phyloP scores from a whole-genome alignment of 1,140 invertebrate species.

The Ridgeia piscesae region DNA sequence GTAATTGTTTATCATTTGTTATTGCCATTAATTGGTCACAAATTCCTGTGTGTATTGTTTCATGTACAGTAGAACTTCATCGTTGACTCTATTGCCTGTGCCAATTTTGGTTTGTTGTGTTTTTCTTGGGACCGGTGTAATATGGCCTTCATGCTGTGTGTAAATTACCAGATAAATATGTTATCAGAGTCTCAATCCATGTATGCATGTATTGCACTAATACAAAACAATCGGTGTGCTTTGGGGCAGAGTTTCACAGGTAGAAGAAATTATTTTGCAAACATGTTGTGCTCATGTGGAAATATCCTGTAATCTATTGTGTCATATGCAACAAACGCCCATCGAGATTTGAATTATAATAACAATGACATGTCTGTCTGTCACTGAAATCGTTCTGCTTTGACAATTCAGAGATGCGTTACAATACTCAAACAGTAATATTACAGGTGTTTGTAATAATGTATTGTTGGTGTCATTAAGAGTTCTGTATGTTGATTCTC shows the following conservation, averaged over 20 bases:
- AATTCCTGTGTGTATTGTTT: background rate
- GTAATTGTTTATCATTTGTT: background rate
- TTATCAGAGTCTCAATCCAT: too few species aligned
- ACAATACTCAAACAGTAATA: background rate
- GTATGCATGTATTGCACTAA: too few species aligned
- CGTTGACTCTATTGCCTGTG: background rate
- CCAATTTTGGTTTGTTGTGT: background rate
- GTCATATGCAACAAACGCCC: too few species aligned
- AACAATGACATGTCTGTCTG: too few species aligned
- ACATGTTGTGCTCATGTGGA: too few species aligned
- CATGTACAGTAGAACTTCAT: background rate
- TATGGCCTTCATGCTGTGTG: background rate
- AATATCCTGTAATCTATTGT: too few species aligned
- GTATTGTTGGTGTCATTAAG: background rate
- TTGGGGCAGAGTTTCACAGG: too few species aligned
- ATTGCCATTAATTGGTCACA: background rate
- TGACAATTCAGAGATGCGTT: background rate
- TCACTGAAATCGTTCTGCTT: background rate
- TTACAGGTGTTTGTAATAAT: background rate
- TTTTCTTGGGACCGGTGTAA: background rate
- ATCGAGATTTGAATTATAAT: too few species aligned
- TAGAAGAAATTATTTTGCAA: too few species aligned
- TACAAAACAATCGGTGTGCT: too few species aligned
- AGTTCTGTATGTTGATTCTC: background rate
- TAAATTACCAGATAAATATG: background rate